phyloP scores from a whole-genome alignment of 2,797 vertebrate genomes.

The Remorina albescens region DNA sequence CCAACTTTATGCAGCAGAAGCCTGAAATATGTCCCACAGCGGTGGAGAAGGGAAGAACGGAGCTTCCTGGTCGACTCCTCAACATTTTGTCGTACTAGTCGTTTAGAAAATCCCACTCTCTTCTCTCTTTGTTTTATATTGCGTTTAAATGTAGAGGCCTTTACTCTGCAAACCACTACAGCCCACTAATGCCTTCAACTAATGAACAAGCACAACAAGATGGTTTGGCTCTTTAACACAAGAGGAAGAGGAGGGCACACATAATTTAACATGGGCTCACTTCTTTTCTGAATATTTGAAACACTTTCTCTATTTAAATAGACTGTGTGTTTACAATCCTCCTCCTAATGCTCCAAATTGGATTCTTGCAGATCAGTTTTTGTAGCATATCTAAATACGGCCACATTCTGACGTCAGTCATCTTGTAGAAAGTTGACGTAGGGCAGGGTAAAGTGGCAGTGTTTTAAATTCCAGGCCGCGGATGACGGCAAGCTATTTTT shows the following conservation, averaged over 20 bases:
- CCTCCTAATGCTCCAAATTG: neutral
- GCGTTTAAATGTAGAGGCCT: slow-evolving; percentile 6
- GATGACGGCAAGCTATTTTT: slow-evolving; percentile 74
- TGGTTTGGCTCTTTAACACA: slow-evolving; percentile 17
- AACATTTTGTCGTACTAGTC: neutral
- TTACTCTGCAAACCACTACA: slow-evolving; percentile 33
- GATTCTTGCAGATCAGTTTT: slow-evolving; percentile 12
- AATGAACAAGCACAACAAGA: slow-evolving; percentile 21
- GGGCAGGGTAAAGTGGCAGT: slow-evolving; percentile 30
- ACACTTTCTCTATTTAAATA: slow-evolving; percentile 11
- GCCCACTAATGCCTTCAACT: slow-evolving; percentile 17
- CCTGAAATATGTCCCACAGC: neutral
- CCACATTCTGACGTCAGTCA: slow-evolving; percentile 4
- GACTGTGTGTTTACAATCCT: slow-evolving; percentile 4
- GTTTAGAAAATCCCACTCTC: slow-evolving; percentile 3
- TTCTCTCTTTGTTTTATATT: slow-evolving; percentile 16
- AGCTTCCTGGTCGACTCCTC: neutral
- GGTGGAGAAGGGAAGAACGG: neutral
- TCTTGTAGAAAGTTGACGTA: slow-evolving; percentile 28
- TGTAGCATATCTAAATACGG: slow-evolving; percentile 8
- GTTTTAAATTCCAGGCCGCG: slow-evolving; percentile 58
- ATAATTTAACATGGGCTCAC: slow-evolving; percentile 28
- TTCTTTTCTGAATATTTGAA: slow-evolving; percentile 23
- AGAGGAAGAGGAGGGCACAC: slow-evolving; percentile 11
- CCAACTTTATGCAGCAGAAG: neutral